Evolutionary conservation across 2,888 invertebrate genomes (phyloP).

Genomic region (Ochropleura leucogaster): DNA sequence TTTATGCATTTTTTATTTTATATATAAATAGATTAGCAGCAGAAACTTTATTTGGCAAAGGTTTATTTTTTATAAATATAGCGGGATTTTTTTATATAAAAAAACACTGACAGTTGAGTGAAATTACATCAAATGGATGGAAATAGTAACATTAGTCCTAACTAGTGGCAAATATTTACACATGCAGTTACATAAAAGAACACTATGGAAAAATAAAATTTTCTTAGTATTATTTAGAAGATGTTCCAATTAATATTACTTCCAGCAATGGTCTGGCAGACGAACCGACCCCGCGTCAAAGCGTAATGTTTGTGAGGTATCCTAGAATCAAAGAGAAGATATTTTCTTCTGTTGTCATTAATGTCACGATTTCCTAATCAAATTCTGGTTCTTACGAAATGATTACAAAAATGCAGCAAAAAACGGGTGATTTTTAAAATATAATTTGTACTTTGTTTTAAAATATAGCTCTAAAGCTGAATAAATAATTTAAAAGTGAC

Average conservation of each 20-base stretch:
- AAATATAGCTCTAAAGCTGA: not conserved
- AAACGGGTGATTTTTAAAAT: conserved; percentile 2
- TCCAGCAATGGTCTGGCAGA: not conserved
- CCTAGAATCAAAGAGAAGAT: not conserved
- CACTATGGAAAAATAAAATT: not conserved
- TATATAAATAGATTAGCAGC: not conserved
- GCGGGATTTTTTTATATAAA: not conserved
- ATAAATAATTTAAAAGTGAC: conserved; percentile 3
- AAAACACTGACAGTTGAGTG: not conserved
- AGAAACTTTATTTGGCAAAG: not conserved
- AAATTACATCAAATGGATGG: not conserved
- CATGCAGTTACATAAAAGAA: not conserved
- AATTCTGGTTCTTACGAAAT: conserved; percentile 10
- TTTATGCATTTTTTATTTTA: conserved; percentile 1
- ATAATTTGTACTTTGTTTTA: not conserved
- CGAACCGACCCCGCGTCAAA: not conserved
- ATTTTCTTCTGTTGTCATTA: conserved; percentile 1
- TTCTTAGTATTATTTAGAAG: not conserved
- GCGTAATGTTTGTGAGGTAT: not conserved
- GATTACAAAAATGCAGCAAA: not conserved
- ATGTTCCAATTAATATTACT: not conserved
- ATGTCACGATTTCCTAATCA: not conserved
- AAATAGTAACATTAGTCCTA: not conserved
- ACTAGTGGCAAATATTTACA: not conserved
- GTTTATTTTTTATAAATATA: not conserved